Evolutionary conservation across 1,140 invertebrate genomes (phyloP), one percentile per base, ranked within the genome.

Genomic region (Lordiphosa collinella): DNA sequence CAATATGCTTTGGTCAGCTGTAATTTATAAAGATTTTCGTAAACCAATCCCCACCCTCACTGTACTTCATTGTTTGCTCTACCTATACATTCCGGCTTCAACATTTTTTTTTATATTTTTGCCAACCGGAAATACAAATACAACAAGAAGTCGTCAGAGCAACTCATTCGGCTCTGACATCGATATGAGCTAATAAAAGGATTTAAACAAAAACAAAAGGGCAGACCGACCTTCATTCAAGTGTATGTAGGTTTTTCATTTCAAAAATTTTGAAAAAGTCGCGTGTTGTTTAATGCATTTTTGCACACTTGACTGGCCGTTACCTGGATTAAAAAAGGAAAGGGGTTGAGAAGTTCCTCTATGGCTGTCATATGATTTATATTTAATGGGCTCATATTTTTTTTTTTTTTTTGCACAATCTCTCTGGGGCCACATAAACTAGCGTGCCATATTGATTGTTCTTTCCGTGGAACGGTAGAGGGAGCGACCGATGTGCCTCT

Each of bases 261-360:
- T 65, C 37, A 49, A 50, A 54, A 51, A 75, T 60, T 76, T 76
- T 76, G 67, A 16, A 1, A 54, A 61, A 75, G 76, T 80, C 76
- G 76, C 76, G 71, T 82, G 76, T 70, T 79, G 58, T 82, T 82
- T 76, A 84, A 82, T 82, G 76, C 76, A 82, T 57, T 82, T 82
- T 82, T 82, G 78, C 76, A 82, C 76, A 82, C 76, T 82, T 82
- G 76, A 82, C 76, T 82, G 76, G 46, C 62, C 72, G 40, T 71
- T 67, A 68, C 66, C 65, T 70, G 62, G 37, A 18, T 40, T 44
- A 38, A 22, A 34, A 32, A 4, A 25, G 22, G 12, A 44, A 57
- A 80, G 79, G 78, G 76, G 76, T 76, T 84, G 12, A 36, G 53
- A 16, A 46, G 50, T 48, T 67, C 59, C 53, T 35, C 41, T 43